Conservation (phyloP, 2,797 vertebrate species). For the Arnoldichthys spilopterus region DNA sequence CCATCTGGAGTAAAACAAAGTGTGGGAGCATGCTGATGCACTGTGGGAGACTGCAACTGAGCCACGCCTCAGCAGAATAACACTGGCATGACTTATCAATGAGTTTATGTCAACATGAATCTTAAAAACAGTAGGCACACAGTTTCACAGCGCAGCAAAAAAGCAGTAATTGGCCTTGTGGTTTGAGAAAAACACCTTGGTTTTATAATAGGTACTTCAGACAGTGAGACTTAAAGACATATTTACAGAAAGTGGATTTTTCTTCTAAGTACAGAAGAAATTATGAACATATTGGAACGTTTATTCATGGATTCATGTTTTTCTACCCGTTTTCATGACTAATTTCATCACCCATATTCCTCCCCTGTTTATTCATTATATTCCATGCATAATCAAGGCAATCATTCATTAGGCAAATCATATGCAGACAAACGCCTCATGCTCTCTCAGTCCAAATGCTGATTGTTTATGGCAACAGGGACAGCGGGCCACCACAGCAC, state of each 20-base stretch:
- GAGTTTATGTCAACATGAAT: conserved; percentile 21
- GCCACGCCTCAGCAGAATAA: conserved; percentile 43
- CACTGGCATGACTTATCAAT: conserved; percentile 46
- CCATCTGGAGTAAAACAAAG: conserved; percentile 78
- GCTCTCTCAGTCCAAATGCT: conserved; percentile 43
- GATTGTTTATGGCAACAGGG: conserved; percentile 54
- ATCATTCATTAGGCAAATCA: conserved; percentile 56
- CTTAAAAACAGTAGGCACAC: conserved; percentile 20
- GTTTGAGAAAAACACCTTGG: neutral
- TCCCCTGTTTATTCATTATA: conserved; percentile 60
- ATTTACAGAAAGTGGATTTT: conserved; percentile 22
- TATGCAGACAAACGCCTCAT: conserved; percentile 53
- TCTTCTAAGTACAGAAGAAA: conserved; percentile 7
- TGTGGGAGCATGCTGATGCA: conserved; percentile 71
- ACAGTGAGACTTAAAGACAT: neutral
- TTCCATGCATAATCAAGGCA: conserved; percentile 58
- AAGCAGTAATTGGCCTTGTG: neutral
- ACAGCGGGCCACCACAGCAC: conserved; percentile 20
- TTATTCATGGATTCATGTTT: conserved; percentile 53
- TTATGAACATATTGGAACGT: conserved; percentile 34
- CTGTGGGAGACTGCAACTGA: conserved; percentile 65
- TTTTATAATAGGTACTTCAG: neutral
- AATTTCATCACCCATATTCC: conserved; percentile 58
- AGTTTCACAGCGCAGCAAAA: neutral
- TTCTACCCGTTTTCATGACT: conserved; percentile 57